Evolutionary conservation across 2,888 invertebrate species (phyloP), one percentile per base, ranked within the genome.

Genomic region (Heliconius aoede): DNA sequence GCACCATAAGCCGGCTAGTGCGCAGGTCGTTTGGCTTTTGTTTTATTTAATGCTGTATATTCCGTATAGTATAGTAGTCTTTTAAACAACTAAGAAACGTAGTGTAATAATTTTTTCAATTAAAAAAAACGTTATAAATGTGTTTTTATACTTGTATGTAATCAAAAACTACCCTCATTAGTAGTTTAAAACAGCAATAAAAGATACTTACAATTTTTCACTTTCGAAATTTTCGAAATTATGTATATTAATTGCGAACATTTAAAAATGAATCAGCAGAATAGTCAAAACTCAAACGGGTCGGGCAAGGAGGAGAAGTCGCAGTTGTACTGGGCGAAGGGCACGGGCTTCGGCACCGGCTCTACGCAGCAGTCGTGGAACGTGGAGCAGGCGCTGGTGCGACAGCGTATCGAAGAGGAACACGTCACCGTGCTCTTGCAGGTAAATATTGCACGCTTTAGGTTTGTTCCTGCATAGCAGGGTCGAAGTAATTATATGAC

Each of bases 291-390:
- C 8, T 93, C 94, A 24, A 95, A 95, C 81, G 94, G 94, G 18
- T 87, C 87, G 3, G 93, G 79, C 74, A 80, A 80, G 68, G 96
- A 97, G 84, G 96, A 97, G 82, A 97, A 97, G 86, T 96, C 96
- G 58, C 97, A 97, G 85, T 93, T 97, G 81, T 98, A 98, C 91
- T 99, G 98, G 98, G 99, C 98, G 0, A 99, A 99, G 89, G 99
- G 99, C 64, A 99, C 99, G 4, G 99, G 99, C 1, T 99, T 99
- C 91, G 99, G 99, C 71, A 99, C 98, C 0, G 99, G 99, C 32
- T 98, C 98, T 30, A 99, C 98, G 18, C 97, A 98, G 81, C 98
- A 98, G 89, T 98, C 98, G 67, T 99, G 99, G 99, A 98, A 99
- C 91, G 98, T 99, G 58, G 99, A 99, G 86, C 98, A 98, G 87